These are phyloP conservation scores for Chironex yamaguchii DNA, from an alignment of 30 jellyfish, hydroid and myxozoan genomes.

Conservation along the genomic window DNA sequence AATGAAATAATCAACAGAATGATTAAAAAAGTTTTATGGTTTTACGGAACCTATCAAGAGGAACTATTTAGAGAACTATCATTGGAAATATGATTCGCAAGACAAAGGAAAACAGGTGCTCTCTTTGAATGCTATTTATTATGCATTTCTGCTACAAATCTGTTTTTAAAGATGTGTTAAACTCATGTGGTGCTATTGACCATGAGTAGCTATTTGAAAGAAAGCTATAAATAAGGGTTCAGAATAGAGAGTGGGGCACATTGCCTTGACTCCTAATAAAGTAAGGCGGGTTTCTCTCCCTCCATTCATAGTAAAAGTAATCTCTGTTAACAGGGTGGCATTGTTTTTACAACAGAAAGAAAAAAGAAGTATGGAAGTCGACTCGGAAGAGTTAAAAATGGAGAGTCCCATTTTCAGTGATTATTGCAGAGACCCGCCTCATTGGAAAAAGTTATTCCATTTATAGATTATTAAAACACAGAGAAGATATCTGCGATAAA, in stretches of 20 bases:
- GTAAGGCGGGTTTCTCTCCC: not conserved
- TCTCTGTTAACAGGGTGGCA: too few relatives aligned
- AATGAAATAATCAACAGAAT: too few relatives aligned
- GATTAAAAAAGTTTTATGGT: too few relatives aligned
- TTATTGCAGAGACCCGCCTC: not conserved
- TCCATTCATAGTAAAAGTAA: too few relatives aligned
- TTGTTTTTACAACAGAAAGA: not conserved
- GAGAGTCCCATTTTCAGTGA: not conserved
- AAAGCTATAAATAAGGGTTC: not conserved
- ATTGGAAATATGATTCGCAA: too few relatives aligned
- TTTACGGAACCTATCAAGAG: too few relatives aligned
- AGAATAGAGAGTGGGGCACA: not conserved
- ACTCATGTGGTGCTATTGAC: not conserved
- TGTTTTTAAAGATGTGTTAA: too few relatives aligned
- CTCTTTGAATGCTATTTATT: too few relatives aligned
- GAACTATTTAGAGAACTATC: too few relatives aligned
- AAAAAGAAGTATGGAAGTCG: not conserved
- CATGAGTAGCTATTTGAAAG: not conserved
- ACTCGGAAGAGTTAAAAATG: not conserved
- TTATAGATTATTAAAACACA: not conserved
- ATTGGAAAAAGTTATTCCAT: not conserved
- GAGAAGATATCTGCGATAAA: not conserved
- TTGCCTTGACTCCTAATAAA: not conserved
- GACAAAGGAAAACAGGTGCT: too few relatives aligned
- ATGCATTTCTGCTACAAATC: too few relatives aligned